Base-by-base conservation (phyloP, 2,113 vertebrate genomes). In the Atractosteus spatula region DNA sequence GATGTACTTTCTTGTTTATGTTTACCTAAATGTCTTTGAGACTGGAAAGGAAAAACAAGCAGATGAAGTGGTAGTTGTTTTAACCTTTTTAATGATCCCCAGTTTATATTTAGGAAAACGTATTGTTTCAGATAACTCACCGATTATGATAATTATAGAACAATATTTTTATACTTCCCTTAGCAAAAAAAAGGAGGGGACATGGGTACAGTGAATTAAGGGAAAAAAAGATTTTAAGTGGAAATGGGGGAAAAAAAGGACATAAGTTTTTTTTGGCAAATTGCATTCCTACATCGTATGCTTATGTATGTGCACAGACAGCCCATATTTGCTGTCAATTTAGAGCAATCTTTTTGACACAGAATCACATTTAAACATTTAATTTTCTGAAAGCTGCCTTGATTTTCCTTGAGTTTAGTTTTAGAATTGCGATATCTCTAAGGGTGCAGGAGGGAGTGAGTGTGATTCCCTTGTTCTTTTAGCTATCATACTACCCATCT, bases 1-100 rank as follows among this genome's bases (percentile, higher is more conserved):
- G 79, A 83, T 76, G 72, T 78, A 45, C 72, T 75, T 85, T 88
- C 84, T 82, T 86, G 76, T 78, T 84, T 87, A 87, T 83, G 66
- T 79, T 79, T 82, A 77, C 71, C 78, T 63, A 76, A 29, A 73
- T 45, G 66, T 79, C 79, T 88, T 90, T 87, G 86, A 83, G 72
- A 77, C 79, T 78, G 62, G 63, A 55, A 74, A 80, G 77, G 76
- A 82, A 90, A 64, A 90, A 81, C 80, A 80, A 85, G 86, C 77
- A 78, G 14, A 13, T 74, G 80, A 85, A 75, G 77, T 84, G 68
- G 74, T 79, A 74, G 59, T 68, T 85, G 74, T 79, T 72, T 76
- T 78, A 75, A 81, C n/a, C 76, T 74, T 77, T 91, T 87, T 76
- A 80, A 74, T 82, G 86, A 83, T 85, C 55, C 68, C 57, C 72